Evolutionary conservation across 1,140 invertebrate genomes (phyloP).

Genomic region (Danaus melanippus): DNA sequence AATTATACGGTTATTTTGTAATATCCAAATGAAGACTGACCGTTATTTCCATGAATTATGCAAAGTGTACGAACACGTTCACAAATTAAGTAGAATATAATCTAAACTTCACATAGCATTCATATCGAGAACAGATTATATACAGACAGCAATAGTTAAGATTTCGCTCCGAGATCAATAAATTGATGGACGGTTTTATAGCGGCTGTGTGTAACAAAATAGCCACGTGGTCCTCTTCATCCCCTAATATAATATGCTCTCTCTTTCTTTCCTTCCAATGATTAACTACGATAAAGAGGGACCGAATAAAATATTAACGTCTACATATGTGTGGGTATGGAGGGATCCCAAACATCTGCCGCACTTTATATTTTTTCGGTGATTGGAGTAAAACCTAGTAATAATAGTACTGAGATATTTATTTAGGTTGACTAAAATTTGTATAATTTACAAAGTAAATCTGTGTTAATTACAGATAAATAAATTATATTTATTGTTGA

Average conservation of each 20-base stretch:
- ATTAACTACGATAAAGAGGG: constrained; percentile 21
- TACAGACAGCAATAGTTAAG: constrained; percentile 36
- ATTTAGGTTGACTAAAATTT: too few species aligned
- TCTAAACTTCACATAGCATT: constrained; percentile 18
- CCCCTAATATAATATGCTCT: constrained; percentile 45
- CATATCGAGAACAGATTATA: constrained; percentile 16
- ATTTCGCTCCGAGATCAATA: constrained; percentile 59
- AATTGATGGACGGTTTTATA: constrained; percentile 49
- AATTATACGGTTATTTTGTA: too few species aligned
- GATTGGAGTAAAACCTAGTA: constrained; percentile 40
- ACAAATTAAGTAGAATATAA: background rate
- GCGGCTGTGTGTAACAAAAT: constrained; percentile 35
- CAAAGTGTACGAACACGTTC: too few species aligned
- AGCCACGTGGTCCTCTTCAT: constrained; percentile 60
- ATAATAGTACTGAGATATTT: constrained; percentile 30
- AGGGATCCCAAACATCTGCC: constrained; percentile 62
- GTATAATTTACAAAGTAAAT: too few species aligned
- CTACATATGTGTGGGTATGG: constrained; percentile 36
- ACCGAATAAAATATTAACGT: constrained; percentile 16
- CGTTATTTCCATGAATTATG: too few species aligned
- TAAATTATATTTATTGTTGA: background rate
- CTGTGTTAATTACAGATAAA: too few species aligned
- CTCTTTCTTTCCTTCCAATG: constrained; percentile 25
- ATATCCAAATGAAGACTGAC: too few species aligned
- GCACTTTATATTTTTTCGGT: constrained; percentile 51